Evolutionary conservation across 1,140 invertebrate genomes (phyloP).

Genomic region (Trigoniulus corallinus): DNA sequence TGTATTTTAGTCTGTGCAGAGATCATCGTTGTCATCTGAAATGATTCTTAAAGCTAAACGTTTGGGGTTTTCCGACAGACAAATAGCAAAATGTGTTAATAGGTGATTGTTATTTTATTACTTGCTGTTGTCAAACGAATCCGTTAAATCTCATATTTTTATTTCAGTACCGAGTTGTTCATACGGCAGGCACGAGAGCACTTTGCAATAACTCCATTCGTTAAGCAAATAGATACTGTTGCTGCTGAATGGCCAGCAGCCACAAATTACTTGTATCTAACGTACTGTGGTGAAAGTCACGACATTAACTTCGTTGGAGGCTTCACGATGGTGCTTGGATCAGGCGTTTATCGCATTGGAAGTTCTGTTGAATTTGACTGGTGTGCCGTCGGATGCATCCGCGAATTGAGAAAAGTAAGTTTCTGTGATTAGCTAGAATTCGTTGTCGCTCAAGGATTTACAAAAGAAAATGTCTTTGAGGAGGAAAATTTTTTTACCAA

Average conservation of each 20-base stretch:
- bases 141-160: slow-evolving; percentile 5
- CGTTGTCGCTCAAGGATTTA: no score
- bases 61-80: slow-evolving; percentile 93
- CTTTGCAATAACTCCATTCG: slow-evolving; percentile 51
- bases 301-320: slow-evolving; percentile 69
- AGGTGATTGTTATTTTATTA: slow-evolving; percentile 27
- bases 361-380: slow-evolving; percentile 99
- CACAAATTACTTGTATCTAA: slow-evolving; percentile 96
- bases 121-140: not conserved
- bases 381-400: slow-evolving; percentile 93
- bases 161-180: slow-evolving; percentile 29
- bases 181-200: slow-evolving; percentile 26
- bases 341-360: slow-evolving; percentile 96
- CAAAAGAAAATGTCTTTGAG: not conserved
- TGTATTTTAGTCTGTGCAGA: not conserved
- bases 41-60: slow-evolving; percentile 69
- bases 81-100: slow-evolving; percentile 74
- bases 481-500: slow-evolving; percentile 1
- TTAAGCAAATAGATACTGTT: slow-evolving; percentile 98
- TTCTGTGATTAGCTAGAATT: no score
- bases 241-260: slow-evolving; percentile 97
- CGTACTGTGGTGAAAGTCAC: slow-evolving; percentile 77
- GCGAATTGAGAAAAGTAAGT: slow-evolving; percentile 65
- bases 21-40: slow-evolving; percentile 25
- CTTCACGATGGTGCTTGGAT: slow-evolving; percentile 67